A percentile compares a stretch with the other conserved stretches of the same genome.
Evolutionary conservation across 2,113 vertebrate species (phyloP).

Genomic region (Polypterus senegalus): DNA sequence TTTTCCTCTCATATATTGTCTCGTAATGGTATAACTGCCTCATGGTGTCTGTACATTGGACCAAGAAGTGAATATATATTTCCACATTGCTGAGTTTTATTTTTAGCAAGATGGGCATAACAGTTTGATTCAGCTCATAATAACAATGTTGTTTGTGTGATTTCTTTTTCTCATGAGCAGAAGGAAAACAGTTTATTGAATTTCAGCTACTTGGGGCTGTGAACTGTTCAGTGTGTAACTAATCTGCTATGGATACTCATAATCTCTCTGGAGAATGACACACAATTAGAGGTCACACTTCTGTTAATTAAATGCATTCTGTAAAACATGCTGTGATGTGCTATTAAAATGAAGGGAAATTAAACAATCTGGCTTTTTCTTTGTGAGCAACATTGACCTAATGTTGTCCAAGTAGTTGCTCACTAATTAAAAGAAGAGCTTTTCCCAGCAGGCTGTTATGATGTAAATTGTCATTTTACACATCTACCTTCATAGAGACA

Average conservation of each 20-base stretch:
- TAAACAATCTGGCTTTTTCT: not conserved
- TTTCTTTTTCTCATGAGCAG: not conserved
- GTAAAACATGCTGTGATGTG: not conserved
- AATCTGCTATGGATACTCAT: not conserved
- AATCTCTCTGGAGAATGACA: not conserved
- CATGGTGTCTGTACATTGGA: too few relatives aligned
- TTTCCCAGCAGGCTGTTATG: too few relatives aligned
- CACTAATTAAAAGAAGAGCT: too few relatives aligned
- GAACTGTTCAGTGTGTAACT: conserved; percentile 5
- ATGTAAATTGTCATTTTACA: too few relatives aligned
- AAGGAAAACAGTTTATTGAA: not conserved
- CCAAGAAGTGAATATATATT: too few relatives aligned
- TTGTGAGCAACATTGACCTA: not conserved
- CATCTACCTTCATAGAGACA: too few relatives aligned
- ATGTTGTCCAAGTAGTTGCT: too few relatives aligned
- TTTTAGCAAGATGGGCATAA: too few relatives aligned
- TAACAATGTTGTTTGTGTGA: not conserved
- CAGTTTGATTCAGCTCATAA: too few relatives aligned
- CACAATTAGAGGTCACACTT: not conserved
- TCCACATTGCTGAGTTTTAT: too few relatives aligned
- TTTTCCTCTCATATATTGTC: too few relatives aligned
- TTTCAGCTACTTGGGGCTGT: not conserved
- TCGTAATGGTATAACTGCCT: too few relatives aligned
- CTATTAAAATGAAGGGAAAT: not conserved
- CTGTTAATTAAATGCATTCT: not conserved